Evolutionary conservation across 2,888 invertebrate genomes (phyloP), one percentile per base, ranked within the genome.

Genomic region (Pristionchus japonicus): DNA sequence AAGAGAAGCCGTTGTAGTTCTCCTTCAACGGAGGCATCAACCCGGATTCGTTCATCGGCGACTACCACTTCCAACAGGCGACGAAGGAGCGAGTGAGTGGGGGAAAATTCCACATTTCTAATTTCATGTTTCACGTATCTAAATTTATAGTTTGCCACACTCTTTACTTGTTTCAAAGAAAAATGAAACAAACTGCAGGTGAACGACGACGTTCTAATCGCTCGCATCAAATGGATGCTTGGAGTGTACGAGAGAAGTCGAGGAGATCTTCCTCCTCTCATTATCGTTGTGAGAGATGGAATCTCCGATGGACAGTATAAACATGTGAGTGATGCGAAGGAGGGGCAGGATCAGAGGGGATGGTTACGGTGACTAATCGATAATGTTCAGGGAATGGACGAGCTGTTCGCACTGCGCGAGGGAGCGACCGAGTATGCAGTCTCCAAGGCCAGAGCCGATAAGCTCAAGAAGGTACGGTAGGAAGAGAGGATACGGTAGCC

Each of bases 251-350:
- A 34, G 11, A 80, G 11, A 34, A 52, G 9, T 27, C 86, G 90
- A 23, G 67, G 77, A 13, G 43, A 37, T 27, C 49, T 88, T 27
- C 92, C 92, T 7, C 49, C 86, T 6, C 40, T 87, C 43, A 88
- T 92, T 20, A 84, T 91, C 23, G 70, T 92, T 4, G 47, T 90
- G 23, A 86, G 92, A 15, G 92, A 92, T 82, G 92, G 92, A 20
- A 89, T 92, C 23, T 90, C 90, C 4, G 91, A 91, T n/a, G 90
- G 91, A 49, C 91, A 92, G 67, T 90, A 91, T 83, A 23, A 34
- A 13, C 90, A 90, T 90, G 92, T 89, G 57, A 74, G 83, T 49
- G 15, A 77, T 31, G 6, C 9, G 43, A 43, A 37, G 11, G 31
- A 80, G 43, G 40, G 80, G 34, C 23, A 77, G 20, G 7, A 43